Evolutionary conservation across 2,113 vertebrate genomes (phyloP), one percentile per base, ranked within the genome.

Genomic region (Nycticorax nycticorax): DNA sequence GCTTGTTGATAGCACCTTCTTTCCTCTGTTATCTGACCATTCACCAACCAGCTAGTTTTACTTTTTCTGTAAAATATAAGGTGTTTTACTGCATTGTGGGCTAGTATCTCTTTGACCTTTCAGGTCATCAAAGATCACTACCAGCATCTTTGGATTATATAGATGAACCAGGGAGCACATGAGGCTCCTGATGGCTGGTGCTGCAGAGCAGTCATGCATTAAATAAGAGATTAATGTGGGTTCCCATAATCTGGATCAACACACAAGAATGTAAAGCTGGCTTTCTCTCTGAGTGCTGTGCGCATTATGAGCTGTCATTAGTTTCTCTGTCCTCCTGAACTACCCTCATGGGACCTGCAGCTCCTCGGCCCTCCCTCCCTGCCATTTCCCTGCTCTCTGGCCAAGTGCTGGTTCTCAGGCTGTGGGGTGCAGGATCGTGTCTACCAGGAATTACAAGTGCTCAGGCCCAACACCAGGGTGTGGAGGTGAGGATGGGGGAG

Each of bases 321-420:
- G 17, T 89, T 92, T 87, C 66, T 93, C 77, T 78, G 69, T 89
- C 66, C 93, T 57, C 45, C 74, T 85, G 69, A 88, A 37, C 35
- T 81, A 30, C 30, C 33, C 81, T 73, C 74, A 28, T 57, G 89
- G 85, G 94, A 85, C 30, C 4, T 79, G 53, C 45, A 85, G 47
- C 33, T 91, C 30, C 33, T n/a, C 0, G 0, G 23, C 26, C 30
- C 52, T 77, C 32, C 32, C 33, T 92, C 39, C 52, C 56, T 11
- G 10, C 24, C 4, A 1, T 55, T 43, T 30, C 37, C 16, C 15
- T 45, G 37, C 39, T 76, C 47, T 81, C 52, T 73, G 57, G 50
- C 50, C 32, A 69, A 89, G 32, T 1, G 3, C 33, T 30, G 27
- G 12, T 57, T 92, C 41, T 52, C 59, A 77, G 17, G 37, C 76